These are phyloP conservation scores for Hormaphis cornu DNA, from an alignment of 1,140 invertebrate genomes.

Conservation along the genomic window DNA sequence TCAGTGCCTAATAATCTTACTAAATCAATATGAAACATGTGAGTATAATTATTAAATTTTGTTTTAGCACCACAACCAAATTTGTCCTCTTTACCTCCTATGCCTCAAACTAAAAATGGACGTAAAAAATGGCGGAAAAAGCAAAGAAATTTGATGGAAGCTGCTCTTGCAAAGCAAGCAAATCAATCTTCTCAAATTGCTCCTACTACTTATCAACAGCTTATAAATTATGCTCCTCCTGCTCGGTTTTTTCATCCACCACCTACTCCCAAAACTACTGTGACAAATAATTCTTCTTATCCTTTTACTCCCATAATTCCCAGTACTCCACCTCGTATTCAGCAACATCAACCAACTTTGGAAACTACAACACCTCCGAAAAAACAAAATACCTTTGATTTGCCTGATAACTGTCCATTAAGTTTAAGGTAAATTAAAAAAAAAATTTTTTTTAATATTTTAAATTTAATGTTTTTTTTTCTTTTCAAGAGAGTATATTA, in stretches of 20 bases:
- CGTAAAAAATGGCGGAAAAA: slow-evolving; percentile 26
- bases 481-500: slow-evolving; percentile 62
- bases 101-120: slow-evolving; percentile 27
- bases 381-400: slow-evolving; percentile 14
- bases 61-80: slow-evolving; percentile 1
- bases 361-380: neutral
- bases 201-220: neutral
- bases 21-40: no score
- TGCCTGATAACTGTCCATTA: slow-evolving; percentile 19
- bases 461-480: slow-evolving; percentile 21
- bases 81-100: neutral
- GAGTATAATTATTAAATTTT: neutral
- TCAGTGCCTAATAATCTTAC: no score
- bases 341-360: neutral
- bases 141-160: slow-evolving; percentile 9
- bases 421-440: slow-evolving; percentile 12
- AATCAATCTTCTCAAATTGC: neutral
- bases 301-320: slow-evolving; percentile 21
- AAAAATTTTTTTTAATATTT: neutral
- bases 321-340: neutral
- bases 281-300: neutral
- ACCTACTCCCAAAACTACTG: neutral
- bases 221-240: neutral
- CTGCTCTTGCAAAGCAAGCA: neutral
- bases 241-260: neutral